Conservation (phyloP, 2,113 vertebrate genomes). For the Protobothrops mucrosquamatus region DNA sequence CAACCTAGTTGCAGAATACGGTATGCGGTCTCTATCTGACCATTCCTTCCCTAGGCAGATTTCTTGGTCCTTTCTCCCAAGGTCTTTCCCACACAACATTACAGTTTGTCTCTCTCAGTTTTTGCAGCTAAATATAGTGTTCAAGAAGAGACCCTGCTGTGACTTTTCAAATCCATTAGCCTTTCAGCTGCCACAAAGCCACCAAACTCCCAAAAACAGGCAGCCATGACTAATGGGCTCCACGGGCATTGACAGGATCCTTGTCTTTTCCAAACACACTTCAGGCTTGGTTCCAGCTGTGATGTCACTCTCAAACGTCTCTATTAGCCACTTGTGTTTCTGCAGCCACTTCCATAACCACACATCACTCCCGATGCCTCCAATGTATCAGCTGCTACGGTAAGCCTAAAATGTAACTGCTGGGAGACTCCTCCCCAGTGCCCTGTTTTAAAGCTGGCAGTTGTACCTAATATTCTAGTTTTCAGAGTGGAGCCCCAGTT, state of each 20-base stretch:
- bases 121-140: neutral
- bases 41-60: too few species aligned
- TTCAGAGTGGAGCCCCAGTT: rapidly evolving
- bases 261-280: constrained; percentile 12
- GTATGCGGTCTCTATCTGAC: too few species aligned
- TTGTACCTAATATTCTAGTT: neutral
- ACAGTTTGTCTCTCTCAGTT: neutral
- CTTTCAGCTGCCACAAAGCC: neutral
- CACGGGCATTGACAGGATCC: constrained; percentile 5
- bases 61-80: neutral
- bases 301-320: constrained; percentile 14
- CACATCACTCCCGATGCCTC: neutral
- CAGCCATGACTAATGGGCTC: constrained; percentile 18
- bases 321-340: constrained; percentile 20
- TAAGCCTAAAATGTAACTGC: constrained; percentile 1
- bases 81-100: neutral
- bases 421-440: neutral
- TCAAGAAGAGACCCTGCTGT: neutral
- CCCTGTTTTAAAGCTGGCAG: neutral
- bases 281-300: constrained; percentile 1
- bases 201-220: neutral
- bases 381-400: neutral
- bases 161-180: neutral
- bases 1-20: too few species aligned
- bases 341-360: neutral